Conservation (phyloP, 2,888 invertebrate genomes). For the Incurvaria masculella region DNA sequence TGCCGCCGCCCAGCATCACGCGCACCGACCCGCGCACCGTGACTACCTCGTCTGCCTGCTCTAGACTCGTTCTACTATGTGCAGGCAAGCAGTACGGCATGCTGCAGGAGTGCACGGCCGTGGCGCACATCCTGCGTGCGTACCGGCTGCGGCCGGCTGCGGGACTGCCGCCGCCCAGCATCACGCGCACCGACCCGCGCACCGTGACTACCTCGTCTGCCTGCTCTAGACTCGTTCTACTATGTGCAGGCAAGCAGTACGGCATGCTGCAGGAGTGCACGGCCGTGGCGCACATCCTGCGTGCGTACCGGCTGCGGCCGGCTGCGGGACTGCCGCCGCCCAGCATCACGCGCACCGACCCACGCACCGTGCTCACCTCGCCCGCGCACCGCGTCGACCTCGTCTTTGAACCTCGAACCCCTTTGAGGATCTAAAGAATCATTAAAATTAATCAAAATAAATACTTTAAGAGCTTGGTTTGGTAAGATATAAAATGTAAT, state of each 20-base stretch:
- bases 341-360: slow-evolving; percentile 23
- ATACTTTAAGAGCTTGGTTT: too few species aligned
- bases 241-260: slow-evolving; percentile 42
- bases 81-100: slow-evolving; percentile 41
- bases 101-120: slow-evolving; percentile 35
- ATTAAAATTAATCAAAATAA: too few species aligned
- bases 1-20: slow-evolving; percentile 18
- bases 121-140: slow-evolving; percentile 29
- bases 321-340: slow-evolving; percentile 15
- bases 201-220: too few species aligned
- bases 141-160: slow-evolving; percentile 25
- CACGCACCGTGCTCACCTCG: slow-evolving; percentile 22
- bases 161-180: slow-evolving; percentile 18
- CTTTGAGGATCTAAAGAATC: too few species aligned
- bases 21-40: slow-evolving; percentile 28
- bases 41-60: too few species aligned
- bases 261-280: slow-evolving; percentile 38
- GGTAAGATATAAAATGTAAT: too few species aligned
- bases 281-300: slow-evolving; percentile 31
- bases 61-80: too few species aligned
- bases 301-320: slow-evolving; percentile 26
- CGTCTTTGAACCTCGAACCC: neutral
- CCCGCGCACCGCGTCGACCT: neutral
- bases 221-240: too few species aligned
- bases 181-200: slow-evolving; percentile 25